A percentile compares a stretch with the other conserved stretches of the same genome.
Conservation (phyloP, 2,888 invertebrate species). For the Andrena bucephala region DNA sequence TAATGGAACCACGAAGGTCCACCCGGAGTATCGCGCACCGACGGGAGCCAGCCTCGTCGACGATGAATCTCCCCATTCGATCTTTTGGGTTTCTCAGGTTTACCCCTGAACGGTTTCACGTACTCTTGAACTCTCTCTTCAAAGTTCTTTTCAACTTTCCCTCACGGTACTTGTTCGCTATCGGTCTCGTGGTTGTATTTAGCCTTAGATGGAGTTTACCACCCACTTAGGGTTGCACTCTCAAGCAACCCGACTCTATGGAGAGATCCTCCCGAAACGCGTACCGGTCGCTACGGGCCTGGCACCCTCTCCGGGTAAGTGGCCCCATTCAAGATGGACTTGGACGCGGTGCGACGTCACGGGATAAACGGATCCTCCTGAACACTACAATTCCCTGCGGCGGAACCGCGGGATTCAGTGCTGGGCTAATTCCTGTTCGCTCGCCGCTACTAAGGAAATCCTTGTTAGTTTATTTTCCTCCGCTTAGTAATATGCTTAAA, state of each 20-base stretch:
- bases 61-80: no score
- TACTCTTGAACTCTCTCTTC: no score
- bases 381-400: constrained; percentile 87
- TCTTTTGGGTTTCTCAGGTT: constrained; percentile 77
- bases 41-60: no score
- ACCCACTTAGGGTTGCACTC: constrained; percentile 56
- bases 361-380: constrained; percentile 3
- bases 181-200: constrained; percentile 60
- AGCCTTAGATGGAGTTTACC: constrained; percentile 59
- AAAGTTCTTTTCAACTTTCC: no score
- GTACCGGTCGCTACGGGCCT: constrained; percentile 74
- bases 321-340: constrained; percentile 3
- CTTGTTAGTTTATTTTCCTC: no score
- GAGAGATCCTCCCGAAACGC: constrained; percentile 56
- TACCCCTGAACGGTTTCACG: no score
- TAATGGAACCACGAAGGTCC: no score
- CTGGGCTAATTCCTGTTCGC: no score
- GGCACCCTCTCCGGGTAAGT: constrained; percentile 6
- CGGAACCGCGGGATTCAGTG: constrained; percentile 37
- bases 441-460: no score
- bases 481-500: no score
- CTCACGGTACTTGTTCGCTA: constrained; percentile 53
- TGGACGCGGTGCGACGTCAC: neutral
- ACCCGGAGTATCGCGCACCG: no score
- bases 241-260: constrained; percentile 61